Conservation (phyloP, 2,113 vertebrate genomes). For the Austrofundulus limnaeus region DNA sequence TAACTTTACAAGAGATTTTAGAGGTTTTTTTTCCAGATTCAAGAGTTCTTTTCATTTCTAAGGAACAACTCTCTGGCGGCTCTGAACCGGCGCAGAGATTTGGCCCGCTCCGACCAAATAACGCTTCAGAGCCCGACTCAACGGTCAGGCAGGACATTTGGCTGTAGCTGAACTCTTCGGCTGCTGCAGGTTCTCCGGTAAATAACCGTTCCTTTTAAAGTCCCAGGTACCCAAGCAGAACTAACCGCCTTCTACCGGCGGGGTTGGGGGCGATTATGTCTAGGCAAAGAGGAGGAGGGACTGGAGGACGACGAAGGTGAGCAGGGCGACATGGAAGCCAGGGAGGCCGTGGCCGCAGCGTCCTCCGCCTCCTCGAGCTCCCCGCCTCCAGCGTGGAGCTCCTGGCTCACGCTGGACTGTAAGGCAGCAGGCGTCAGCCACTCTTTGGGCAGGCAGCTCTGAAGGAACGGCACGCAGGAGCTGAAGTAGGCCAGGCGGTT, state of each 20-base stretch:
- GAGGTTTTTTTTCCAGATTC: conserved; percentile 19
- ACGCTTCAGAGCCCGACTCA: conserved; percentile 1
- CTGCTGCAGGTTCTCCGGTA: conserved; percentile 14
- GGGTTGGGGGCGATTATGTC: conserved; percentile 86
- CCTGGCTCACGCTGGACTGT: conserved; percentile 97
- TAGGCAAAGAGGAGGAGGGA: conserved; percentile 71
- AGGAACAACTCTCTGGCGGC: conserved; percentile 1
- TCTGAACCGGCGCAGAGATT: conserved; percentile 9
- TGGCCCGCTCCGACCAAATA: conserved; percentile 6
- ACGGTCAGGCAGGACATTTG: conserved; percentile 17
- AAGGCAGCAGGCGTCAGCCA: conserved; percentile 97
- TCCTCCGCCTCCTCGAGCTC: conserved; percentile 95
- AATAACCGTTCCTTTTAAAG: conserved; percentile 9
- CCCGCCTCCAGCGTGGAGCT: conserved; percentile 81
- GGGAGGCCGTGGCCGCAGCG: conserved; percentile 84
- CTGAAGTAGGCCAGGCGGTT: conserved; percentile 99
- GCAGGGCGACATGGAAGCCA: conserved; percentile 71
- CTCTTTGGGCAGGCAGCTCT: conserved; percentile 98
- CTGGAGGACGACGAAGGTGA: conserved; percentile 69
- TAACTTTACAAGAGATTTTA: too few species aligned
- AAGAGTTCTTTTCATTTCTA: neutral
- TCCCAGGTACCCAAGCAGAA: neutral
- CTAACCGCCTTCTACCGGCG: conserved; percentile 79
- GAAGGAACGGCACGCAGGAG: conserved; percentile 97
- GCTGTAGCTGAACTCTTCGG: conserved; percentile 18